Conservation (phyloP, 2,113 vertebrate genomes). For the Alethe castanea region DNA sequence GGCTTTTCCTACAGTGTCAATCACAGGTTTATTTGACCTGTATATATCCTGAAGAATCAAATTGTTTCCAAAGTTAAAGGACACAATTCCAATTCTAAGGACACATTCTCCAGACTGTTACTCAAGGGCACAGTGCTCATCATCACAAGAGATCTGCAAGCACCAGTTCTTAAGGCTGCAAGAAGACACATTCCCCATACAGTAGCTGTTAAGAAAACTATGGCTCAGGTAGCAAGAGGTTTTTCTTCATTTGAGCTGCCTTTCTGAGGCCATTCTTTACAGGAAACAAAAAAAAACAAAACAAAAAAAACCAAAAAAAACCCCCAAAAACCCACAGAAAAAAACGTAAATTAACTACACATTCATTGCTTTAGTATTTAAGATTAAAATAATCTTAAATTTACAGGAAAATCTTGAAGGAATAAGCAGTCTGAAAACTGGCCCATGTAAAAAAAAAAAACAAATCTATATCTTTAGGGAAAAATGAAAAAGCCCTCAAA, state of each 20-base stretch:
- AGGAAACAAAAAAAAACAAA: not conserved
- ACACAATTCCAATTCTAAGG: not conserved
- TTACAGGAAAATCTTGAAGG: not conserved
- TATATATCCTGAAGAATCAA: not conserved
- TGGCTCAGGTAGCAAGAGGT: conserved; percentile 60
- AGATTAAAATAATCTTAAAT: not conserved
- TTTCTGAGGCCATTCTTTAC: not conserved
- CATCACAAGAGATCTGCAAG: not conserved
- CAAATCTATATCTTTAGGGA: conserved; percentile 36
- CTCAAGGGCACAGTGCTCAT: not conserved
- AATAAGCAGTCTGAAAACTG: conserved; percentile 15
- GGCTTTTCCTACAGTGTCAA: not conserved
- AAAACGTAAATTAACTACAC: not conserved
- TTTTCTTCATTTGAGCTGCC: conserved; percentile 37
- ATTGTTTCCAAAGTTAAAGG: not conserved
- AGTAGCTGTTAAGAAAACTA: conserved; percentile 21
- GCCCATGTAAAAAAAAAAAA: conserved; percentile 54
- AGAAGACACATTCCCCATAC: not conserved
- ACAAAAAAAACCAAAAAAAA: too few species aligned
- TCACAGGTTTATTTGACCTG: not conserved
- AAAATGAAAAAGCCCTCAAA: conserved; percentile 33
- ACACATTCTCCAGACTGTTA: not conserved
- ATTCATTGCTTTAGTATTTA: not conserved
- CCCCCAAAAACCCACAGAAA: not conserved
- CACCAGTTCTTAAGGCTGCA: not conserved